These are phyloP conservation scores for Hucho hucho DNA, from an alignment of 2,113 vertebrate species.

Conservation along the genomic window DNA sequence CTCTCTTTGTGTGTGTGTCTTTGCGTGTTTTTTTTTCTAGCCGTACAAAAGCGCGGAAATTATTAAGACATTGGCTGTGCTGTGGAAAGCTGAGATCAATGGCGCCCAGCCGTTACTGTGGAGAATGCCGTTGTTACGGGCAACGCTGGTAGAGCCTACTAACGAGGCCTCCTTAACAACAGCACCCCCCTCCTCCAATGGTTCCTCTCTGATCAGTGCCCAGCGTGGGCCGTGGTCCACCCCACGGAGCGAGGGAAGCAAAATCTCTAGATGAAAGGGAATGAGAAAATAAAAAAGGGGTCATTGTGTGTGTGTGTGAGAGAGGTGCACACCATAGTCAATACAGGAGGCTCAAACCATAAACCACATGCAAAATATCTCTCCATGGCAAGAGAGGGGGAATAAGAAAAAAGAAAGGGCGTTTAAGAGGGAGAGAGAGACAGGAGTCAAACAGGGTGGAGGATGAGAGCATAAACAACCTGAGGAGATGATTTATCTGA, in stretches of 20 bases:
- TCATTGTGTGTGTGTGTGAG: not conserved
- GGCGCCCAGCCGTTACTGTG: conserved; percentile 30
- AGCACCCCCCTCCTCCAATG: conserved; percentile 14
- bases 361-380: too few relatives aligned
- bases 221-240: conserved; percentile 22
- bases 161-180: conserved; percentile 50
- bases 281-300: not conserved
- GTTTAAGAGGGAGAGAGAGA: not conserved
- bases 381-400: too few relatives aligned
- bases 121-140: conserved; percentile 39
- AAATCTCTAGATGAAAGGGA: not conserved
- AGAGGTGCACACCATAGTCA: too few relatives aligned
- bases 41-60: conserved; percentile 18
- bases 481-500: conserved; percentile 5
- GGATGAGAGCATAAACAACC: conserved; percentile 34
- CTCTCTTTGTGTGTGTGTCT: too few relatives aligned
- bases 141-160: conserved; percentile 16
- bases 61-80: conserved; percentile 46
- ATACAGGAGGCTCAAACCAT: too few relatives aligned
- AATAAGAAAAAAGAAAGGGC: too few relatives aligned
- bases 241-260: not conserved
- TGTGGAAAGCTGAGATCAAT: conserved; percentile 40
- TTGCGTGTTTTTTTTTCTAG: too few relatives aligned
- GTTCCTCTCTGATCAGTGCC: conserved; percentile 42
- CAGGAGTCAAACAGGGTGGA: not conserved